Base-by-base conservation (phyloP, 2,888 invertebrate species). In the Caenorhabditis sulstoni region DNA sequence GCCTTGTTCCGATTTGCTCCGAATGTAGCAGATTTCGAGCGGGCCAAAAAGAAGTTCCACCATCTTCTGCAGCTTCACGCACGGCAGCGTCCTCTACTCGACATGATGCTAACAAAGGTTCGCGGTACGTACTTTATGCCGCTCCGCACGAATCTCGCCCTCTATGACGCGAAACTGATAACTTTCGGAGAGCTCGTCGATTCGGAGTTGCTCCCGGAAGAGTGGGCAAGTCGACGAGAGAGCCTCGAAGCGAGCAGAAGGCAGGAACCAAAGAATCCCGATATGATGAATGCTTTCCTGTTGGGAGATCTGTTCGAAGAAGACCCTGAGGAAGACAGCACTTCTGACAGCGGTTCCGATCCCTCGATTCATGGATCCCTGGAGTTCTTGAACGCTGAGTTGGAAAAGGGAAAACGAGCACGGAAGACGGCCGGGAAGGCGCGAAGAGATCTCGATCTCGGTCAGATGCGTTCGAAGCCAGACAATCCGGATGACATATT, bases 21-120 rank as follows among this genome's bases (percentile, higher is more conserved):
- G 2, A 23, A 41, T 39, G 3, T 73, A 8, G 78, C 71, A 0
- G 57, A 67, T 16, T 73, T 78, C 22, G 53, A 71, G 45, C 35
- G 44, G 20, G 78, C 50, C 9, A 23, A 52, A 18, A 55, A 65
- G 8, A 59, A 71, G 55, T 78, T 78, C 18, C 47, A 71, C 2
- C 64, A 71, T 22, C 49, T 71, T 41, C 22, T 71, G 50, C 71
- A 49, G 3, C 18, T 61, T 18, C 79, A 79, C 50, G 73, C 29
- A 14, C 39, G 45, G 22, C 73, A 79, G 16, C 22, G 79, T 39
- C 79, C 79, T 7, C 50, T 79, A 2, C 47, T 79, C 9, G 79
- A 79, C 18, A 68, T 74, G 74, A 79, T 79, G 67, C 18, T 76
- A 3, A 76, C 67, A 0, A 62, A 62, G 52, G 57, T 68, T 44